Conservation (phyloP, 2,888 invertebrate species). For the Digitonthophagus gazella region DNA sequence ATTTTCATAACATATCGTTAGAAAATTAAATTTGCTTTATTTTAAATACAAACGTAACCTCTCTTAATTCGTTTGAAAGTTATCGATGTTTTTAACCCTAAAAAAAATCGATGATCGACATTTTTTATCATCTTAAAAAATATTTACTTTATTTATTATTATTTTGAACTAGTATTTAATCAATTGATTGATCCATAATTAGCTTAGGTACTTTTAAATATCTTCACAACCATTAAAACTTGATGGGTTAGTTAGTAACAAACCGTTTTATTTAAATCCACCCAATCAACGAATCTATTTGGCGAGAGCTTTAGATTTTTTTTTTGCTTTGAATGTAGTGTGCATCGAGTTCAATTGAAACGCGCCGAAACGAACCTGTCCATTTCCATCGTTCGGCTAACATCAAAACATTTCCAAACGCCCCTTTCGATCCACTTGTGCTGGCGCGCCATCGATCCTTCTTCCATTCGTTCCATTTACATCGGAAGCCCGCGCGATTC, state of each 20-base stretch:
- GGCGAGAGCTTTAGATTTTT: neutral
- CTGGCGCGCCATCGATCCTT: neutral
- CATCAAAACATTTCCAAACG: neutral
- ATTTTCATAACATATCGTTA: too few species aligned
- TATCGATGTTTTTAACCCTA: too few species aligned
- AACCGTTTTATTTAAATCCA: neutral
- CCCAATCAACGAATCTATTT: neutral
- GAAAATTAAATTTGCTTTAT: too few species aligned
- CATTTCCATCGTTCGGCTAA: neutral
- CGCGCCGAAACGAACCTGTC: neutral
- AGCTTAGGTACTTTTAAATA: too few species aligned
- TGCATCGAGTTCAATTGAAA: neutral
- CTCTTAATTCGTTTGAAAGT: too few species aligned
- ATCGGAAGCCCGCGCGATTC: conserved; percentile 1
- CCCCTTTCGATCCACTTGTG: neutral
- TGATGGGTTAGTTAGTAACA: neutral
- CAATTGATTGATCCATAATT: too few species aligned
- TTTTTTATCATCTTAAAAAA: too few species aligned
- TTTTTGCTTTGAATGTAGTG: neutral
- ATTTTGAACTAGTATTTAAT: too few species aligned
- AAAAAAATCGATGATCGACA: too few species aligned
- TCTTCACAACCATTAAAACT: neutral
- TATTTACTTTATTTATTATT: too few species aligned
- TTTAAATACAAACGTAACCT: too few species aligned
- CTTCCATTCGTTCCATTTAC: neutral